Percentiles rank a stretch among this genome's conserved stretches.
Evolutionary conservation across 2,888 invertebrate genomes (phyloP).

Genomic region (Anagyrus pseudococci): DNA sequence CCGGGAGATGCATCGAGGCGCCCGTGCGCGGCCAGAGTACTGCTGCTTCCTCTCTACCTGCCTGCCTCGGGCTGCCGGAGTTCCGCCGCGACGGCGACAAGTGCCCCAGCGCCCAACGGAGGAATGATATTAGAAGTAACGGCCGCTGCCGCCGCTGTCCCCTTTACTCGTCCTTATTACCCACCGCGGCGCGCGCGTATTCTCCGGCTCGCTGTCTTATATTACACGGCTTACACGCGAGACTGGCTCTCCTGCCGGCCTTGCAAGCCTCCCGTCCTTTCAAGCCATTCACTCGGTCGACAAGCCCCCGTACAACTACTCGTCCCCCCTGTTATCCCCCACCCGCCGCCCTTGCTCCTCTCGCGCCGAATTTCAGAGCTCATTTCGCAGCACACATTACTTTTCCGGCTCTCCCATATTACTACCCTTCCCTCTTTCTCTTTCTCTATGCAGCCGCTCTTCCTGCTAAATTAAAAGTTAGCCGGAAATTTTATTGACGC

Average conservation of each 20-base stretch:
- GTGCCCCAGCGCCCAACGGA: background rate
- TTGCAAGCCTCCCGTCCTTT: too few relatives aligned
- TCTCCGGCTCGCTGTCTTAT: conserved; percentile 43
- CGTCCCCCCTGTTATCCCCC: conserved; percentile 2
- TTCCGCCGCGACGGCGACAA: conserved; percentile 21
- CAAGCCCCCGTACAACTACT: too few relatives aligned
- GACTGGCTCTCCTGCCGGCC: conserved; percentile 31
- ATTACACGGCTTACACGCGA: conserved; percentile 43
- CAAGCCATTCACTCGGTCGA: too few relatives aligned
- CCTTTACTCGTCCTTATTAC: conserved; percentile 52
- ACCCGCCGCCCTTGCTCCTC: background rate
- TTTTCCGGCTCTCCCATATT: conserved; percentile 46
- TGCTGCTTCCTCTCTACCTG: too few relatives aligned
- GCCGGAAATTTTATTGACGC: conserved; percentile 16
- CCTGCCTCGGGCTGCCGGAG: conserved; percentile 7
- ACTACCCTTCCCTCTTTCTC: background rate
- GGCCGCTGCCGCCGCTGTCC: conserved; percentile 47
- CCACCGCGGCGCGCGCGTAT: conserved; percentile 44
- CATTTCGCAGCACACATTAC: conserved; percentile 47
- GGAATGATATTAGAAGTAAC: conserved; percentile 52
- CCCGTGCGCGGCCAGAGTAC: background rate
- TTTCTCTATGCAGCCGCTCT: background rate
- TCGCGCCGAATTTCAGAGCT: conserved; percentile 45
- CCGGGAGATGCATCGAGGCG: conserved; percentile 22
- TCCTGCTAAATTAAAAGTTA: conserved; percentile 27